phyloP scores from a whole-genome alignment of 23 tunicate genomes.

The Trididemnum miniatum region DNA sequence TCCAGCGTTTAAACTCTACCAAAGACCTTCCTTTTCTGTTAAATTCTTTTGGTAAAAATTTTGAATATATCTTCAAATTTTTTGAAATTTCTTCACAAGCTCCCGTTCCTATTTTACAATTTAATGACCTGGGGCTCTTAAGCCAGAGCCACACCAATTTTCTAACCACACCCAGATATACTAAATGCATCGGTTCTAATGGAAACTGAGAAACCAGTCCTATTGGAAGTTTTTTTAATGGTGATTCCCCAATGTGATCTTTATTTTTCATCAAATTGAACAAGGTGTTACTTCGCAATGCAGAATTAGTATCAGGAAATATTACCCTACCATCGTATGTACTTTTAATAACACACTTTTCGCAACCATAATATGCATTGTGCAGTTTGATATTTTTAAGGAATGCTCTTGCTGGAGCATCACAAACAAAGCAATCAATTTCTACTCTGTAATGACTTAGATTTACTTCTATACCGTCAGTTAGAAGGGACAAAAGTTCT shows the following conservation, averaged over 20 bases:
- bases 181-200: constrained; percentile 44
- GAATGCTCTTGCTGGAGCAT: constrained; percentile 48
- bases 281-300: background rate
- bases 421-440: constrained; percentile 29
- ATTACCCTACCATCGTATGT: background rate
- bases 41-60: too few species aligned
- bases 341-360: background rate
- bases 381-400: constrained; percentile 33
- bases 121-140: too few species aligned
- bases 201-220: constrained; percentile 36
- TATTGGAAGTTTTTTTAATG: background rate
- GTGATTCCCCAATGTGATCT: constrained; percentile 4
- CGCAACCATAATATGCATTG: constrained; percentile 24
- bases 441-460: background rate
- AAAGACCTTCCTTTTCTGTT: too few species aligned
- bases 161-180: constrained; percentile 28
- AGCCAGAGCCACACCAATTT: constrained; percentile 24
- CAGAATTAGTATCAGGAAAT: background rate
- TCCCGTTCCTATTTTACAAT: too few species aligned
- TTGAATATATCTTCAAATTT: too few species aligned
- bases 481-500: background rate
- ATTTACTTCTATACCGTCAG: background rate
- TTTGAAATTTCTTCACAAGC: too few species aligned
- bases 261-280: background rate
- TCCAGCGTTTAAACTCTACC: too few species aligned